These are phyloP conservation scores for Sesia apiformis DNA, from an alignment of 2,888 invertebrate species.

Conservation along the genomic window DNA sequence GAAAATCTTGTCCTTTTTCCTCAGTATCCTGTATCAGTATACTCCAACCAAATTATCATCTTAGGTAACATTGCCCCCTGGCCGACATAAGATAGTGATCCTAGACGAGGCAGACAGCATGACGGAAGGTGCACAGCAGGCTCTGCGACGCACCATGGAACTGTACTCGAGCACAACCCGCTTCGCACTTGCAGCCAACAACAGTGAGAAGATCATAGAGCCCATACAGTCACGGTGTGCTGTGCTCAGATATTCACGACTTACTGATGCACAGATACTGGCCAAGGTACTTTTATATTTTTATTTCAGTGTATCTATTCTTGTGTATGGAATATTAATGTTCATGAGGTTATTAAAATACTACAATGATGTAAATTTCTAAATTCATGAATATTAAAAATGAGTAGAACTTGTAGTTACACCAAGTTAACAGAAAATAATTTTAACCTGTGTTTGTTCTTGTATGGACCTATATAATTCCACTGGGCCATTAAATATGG, in stretches of 20 bases:
- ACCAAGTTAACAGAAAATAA: too few species aligned
- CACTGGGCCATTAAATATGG: too few species aligned
- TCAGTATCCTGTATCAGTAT: background rate
- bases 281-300: slow-evolving; percentile 75
- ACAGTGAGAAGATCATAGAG: slow-evolving; percentile 98
- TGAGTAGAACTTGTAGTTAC: too few species aligned
- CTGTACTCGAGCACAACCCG: slow-evolving; percentile 97
- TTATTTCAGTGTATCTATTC: too few species aligned
- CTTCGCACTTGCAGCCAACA: slow-evolving; percentile 98
- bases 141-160: slow-evolving; percentile 98
- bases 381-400: too few species aligned
- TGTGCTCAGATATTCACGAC: slow-evolving; percentile 91
- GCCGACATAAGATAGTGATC: slow-evolving; percentile 95
- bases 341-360: too few species aligned
- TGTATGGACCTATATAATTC: too few species aligned
- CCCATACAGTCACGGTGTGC: slow-evolving; percentile 99
- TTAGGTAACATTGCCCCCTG: slow-evolving; percentile 89
- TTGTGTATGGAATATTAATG: too few species aligned
- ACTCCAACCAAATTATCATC: background rate
- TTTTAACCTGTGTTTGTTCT: too few species aligned
- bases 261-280: slow-evolving; percentile 93
- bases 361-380: too few species aligned
- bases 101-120: slow-evolving; percentile 99
- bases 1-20: too few species aligned
- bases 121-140: slow-evolving; percentile 99